Evolutionary conservation across 2,888 invertebrate species (phyloP).

Genomic region (Tenthredo notha): DNA sequence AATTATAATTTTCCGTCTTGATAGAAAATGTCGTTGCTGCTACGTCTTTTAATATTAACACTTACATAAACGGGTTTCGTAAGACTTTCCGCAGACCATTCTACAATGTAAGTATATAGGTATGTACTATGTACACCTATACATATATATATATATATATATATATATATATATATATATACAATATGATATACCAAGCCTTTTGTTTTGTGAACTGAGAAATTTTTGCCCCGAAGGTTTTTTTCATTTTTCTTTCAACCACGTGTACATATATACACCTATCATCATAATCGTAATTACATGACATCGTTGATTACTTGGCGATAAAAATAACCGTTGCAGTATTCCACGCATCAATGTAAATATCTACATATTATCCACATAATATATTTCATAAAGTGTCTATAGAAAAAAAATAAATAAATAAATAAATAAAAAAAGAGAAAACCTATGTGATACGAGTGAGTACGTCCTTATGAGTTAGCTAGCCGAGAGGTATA

Average conservation of each 20-base stretch:
- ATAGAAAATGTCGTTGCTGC: not conserved
- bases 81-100: not conserved
- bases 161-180: no score
- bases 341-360: not conserved
- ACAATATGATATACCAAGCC: not conserved
- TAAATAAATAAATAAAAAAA: no score
- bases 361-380: not conserved
- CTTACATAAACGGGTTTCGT: not conserved
- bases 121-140: not conserved
- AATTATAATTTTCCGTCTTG: not conserved
- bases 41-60: not conserved
- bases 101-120: not conserved
- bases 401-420: no score
- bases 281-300: not conserved
- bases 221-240: not conserved
- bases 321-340: slow-evolving; percentile 1
- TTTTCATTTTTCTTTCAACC: not conserved
- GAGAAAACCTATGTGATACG: slow-evolving; percentile 1
- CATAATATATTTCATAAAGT: no score
- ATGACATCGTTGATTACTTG: not conserved
- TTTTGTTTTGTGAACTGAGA: not conserved
- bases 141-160: no score
- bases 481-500: not conserved
- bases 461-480: not conserved
- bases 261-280: not conserved